phyloP scores from a whole-genome alignment of 2,888 invertebrate species.

The Lithodes maja region DNA sequence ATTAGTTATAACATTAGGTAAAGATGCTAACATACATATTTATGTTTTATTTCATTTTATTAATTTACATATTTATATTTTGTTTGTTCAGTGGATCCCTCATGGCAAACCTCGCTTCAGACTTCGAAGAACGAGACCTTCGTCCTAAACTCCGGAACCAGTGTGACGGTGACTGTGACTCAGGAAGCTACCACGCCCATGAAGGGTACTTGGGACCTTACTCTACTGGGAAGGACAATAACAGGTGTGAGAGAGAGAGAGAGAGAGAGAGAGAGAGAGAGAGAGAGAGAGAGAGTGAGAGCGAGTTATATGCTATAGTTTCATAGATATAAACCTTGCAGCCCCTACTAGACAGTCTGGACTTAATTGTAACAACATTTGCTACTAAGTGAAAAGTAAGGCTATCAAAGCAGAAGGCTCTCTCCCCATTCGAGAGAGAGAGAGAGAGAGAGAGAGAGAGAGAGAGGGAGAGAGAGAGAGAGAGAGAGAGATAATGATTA shows the following conservation, averaged over 20 bases:
- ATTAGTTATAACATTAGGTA: too few relatives aligned
- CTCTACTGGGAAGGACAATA: constrained; percentile 8
- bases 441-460: too few relatives aligned
- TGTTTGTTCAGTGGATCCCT: constrained; percentile 21
- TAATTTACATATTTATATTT: background rate
- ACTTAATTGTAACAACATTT: too few relatives aligned
- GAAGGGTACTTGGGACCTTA: constrained; percentile 39
- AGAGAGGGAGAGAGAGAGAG: too few relatives aligned
- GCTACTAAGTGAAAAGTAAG: too few relatives aligned
- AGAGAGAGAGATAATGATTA: too few relatives aligned
- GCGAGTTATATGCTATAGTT: background rate
- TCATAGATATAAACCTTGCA: too few relatives aligned
- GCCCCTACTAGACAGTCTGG: too few relatives aligned
- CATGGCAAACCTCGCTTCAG: background rate
- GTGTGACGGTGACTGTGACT: background rate
- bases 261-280: background rate
- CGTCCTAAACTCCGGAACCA: constrained; percentile 11
- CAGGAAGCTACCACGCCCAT: constrained; percentile 15
- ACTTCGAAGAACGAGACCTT: background rate
- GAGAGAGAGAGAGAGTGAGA: background rate
- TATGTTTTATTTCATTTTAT: too few relatives aligned
- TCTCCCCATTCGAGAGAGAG: too few relatives aligned
- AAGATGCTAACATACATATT: too few relatives aligned
- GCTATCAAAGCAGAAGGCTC: too few relatives aligned
- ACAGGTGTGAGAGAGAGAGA: background rate